Percentiles rank a stretch among this genome's conserved stretches.
Conservation (phyloP, 2,113 vertebrate genomes). For the Tenebrosternarchus preto region DNA sequence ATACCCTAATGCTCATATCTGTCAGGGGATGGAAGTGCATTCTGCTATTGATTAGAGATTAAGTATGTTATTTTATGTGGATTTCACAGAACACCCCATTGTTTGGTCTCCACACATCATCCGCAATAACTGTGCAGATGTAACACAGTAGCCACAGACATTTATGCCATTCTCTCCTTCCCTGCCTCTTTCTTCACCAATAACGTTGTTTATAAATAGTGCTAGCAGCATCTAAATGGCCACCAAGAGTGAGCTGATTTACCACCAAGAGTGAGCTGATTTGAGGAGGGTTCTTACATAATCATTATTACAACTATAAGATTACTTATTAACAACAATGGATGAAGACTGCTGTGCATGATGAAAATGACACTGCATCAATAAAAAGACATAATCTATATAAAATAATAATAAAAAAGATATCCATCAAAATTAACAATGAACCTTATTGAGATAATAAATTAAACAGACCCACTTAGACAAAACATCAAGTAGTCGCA, state of each 20-base stretch:
- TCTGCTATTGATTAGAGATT: conserved; percentile 54
- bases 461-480: background rate
- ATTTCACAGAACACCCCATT: conserved; percentile 35
- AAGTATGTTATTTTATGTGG: conserved; percentile 58
- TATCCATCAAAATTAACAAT: background rate
- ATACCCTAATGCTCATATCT: conserved; percentile 16
- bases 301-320: too few species aligned
- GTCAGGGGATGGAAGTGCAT: conserved; percentile 56
- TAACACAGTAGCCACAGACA: background rate
- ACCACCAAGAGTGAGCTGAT: too few species aligned
- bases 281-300: too few species aligned
- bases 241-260: background rate
- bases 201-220: conserved; percentile 13
- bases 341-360: too few species aligned
- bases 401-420: too few species aligned
- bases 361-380: too few species aligned
- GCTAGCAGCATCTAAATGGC: conserved; percentile 20
- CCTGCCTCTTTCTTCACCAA: conserved; percentile 4
- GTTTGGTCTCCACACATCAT: conserved; percentile 32
- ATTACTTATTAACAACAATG: background rate
- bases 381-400: too few species aligned
- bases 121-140: background rate
- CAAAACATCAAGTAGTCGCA: background rate
- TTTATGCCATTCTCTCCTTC: conserved; percentile 4
- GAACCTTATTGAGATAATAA: background rate